Evolutionary conservation across 2,113 vertebrate genomes (phyloP).

Genomic region (Emydura subglobosa): DNA sequence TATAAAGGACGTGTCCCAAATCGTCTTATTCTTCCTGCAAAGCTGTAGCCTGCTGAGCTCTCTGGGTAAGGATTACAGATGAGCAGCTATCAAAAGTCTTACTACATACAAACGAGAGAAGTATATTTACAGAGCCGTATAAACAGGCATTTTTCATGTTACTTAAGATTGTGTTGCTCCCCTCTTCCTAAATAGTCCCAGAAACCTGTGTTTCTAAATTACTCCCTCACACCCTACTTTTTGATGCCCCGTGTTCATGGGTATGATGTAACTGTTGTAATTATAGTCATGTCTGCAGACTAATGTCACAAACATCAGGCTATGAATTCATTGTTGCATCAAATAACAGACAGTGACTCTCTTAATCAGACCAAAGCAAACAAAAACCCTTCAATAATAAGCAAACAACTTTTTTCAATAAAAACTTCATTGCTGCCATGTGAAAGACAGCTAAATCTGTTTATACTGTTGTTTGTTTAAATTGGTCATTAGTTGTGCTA

Average conservation of each 20-base stretch:
- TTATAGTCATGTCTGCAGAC: neutral
- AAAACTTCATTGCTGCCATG: neutral
- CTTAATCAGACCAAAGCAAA: neutral
- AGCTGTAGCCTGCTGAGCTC: no score
- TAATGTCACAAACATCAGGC: neutral
- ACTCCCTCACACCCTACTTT: neutral
- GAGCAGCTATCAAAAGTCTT: neutral
- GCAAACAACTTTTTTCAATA: neutral
- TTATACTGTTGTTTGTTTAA: neutral
- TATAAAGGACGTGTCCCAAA: neutral
- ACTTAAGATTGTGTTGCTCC: neutral
- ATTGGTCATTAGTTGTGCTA: neutral
- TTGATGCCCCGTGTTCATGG: neutral
- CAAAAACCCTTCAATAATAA: neutral
- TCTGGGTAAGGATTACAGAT: neutral
- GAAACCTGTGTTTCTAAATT: neutral
- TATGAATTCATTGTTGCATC: neutral
- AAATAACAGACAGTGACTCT: no score
- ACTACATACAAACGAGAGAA: neutral
- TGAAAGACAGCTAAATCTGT: neutral
- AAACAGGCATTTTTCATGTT: neutral
- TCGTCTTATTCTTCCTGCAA: neutral
- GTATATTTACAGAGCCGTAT: neutral
- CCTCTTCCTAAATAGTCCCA: neutral
- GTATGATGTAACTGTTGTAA: neutral